Base-by-base conservation (phyloP, 2,888 invertebrate species). In the Arctia plantaginis region DNA sequence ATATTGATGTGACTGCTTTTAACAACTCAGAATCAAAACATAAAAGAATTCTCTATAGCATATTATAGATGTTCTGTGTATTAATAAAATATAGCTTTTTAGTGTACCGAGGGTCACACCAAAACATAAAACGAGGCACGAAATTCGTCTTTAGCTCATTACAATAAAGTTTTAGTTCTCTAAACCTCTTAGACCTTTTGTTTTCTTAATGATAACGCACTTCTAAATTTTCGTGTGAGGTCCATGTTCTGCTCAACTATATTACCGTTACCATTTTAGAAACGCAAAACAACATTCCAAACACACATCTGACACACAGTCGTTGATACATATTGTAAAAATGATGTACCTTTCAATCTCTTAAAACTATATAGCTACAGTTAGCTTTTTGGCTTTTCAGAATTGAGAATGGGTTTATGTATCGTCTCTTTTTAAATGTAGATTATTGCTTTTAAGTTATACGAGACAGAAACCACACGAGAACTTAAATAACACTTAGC, bases 1-100 rank as follows among this genome's bases (percentile, higher is more conserved):
- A 76, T 77, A 74, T 75, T 77, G 62, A 68, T 74, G 77, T 65
- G 65, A 73, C 66, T 76, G 64, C 71, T 77, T 67, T 66, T 65
- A 75, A 74, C 73, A 76, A 74, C 68, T 74, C 27, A 55, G 76
- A 74, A 83, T 77, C 77, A 44, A 44, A 67, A 67, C 67, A 44
- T 47, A 20, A 47, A 44, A 47, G 20, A 20, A 20, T 30, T 62
- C 0, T 30, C 6, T 55, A 47, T 2, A n/a, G 10, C 55, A n/a
- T n/a, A 3, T 55, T 27, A 18, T 30, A 30, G 6, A 30, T 62
- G 1, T 13, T 59, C 59, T 27, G 13, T 59, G 59, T 27, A 59
- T 27, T 27, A 59, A 27, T 59, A 59, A 55, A n/a, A 59, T 27
- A 59, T 62, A 30, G 7, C 18, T 18, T 30, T 62, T 18, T 30